phyloP scores from a whole-genome alignment of 2,888 invertebrate genomes.

The Agrotis puta region DNA sequence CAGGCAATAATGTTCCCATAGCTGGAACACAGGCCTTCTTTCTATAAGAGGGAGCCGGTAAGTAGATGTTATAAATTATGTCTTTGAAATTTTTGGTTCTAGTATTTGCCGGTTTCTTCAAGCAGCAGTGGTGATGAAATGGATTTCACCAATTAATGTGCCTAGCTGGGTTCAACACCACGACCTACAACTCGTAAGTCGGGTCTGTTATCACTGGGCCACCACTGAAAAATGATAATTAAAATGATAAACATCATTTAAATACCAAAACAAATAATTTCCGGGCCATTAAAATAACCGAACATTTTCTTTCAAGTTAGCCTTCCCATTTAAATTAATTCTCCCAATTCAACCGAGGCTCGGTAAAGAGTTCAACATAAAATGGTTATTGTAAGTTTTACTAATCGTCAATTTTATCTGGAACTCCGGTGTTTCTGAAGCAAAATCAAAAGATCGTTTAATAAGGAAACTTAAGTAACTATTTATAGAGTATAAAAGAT shows the following conservation, averaged over 20 bases:
- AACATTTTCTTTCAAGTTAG: conserved; percentile 8
- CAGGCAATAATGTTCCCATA: no score
- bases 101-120: no score
- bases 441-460: conserved; percentile 12
- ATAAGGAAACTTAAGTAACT: conserved; percentile 5
- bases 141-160: no score
- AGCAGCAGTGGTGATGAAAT: no score
- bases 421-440: background rate
- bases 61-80: no score
- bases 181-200: no score
- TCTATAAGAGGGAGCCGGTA: no score
- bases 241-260: background rate
- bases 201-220: no score
- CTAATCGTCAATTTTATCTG: background rate
- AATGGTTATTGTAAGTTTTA: background rate
- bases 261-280: conserved; percentile 18
- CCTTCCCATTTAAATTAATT: conserved; percentile 28
- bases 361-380: background rate
- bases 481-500: conserved; percentile 17
- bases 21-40: no score
- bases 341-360: conserved; percentile 10
- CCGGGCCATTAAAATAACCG: background rate
- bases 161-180: no score
- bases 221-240: background rate
- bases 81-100: no score